Evolutionary conservation across 2,888 invertebrate genomes (phyloP), one percentile per base, ranked within the genome.

Genomic region (Esperia sulphurella): DNA sequence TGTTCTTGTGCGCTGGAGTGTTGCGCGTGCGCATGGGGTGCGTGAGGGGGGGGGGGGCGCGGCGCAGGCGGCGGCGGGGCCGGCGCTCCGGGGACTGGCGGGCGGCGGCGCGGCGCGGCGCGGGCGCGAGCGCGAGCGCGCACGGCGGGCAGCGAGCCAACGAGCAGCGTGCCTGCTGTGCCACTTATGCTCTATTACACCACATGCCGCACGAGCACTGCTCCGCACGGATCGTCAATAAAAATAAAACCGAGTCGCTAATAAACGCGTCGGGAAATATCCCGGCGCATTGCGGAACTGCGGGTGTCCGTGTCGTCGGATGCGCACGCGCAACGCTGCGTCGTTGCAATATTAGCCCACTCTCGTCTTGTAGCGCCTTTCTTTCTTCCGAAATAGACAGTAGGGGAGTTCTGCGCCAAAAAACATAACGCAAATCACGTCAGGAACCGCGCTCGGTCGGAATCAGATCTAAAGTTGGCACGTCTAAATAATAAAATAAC

Each of bases 61-160:
- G 65, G 75, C 77, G 83, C 82, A 73, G 71, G 82, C 79, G 85
- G 71, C 81, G 72, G 61, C 49, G 65, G 72, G 66, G 77, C 77
- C 81, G 80, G 79, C 79, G 66, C 72, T 76, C 80, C 72, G 78
- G 80, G 83, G 75, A 87, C 88, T 86, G 85, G 71, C 76, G 44
- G 52, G 71, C n/a, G n/a, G n/a, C n/a, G n/a, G n/a, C n/a, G n/a
- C n/a, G n/a, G n/a, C 76, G 44, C 51, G 58, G 66, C 68, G 73
- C 75, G 77, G 82, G 79, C 71, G 69, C 81, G n/a, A n/a, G 66
- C 68, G 73, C 75, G 77, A 81, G 79, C 71, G 69, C 81, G n/a
- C n/a, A n/a, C 77, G 84, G 67, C 79, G 85, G 88, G 87, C 86
- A 83, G 58, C 52, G 67, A 62, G 86, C 87, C 86, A 88, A 80